Evolutionary conservation across 2,888 invertebrate genomes (phyloP).

Genomic region (Brenthis hecate): DNA sequence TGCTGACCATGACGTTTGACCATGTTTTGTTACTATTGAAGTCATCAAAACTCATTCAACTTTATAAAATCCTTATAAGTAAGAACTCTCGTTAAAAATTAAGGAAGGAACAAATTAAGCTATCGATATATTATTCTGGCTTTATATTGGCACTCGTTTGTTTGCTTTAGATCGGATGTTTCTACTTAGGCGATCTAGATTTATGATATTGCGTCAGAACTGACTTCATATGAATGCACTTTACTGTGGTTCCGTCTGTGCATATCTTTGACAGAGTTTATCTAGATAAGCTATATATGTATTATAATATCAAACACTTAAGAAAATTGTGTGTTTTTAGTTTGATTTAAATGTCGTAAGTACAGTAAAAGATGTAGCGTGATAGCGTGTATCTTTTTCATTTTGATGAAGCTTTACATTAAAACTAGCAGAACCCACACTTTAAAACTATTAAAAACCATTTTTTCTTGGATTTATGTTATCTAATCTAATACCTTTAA

Average conservation of each 20-base stretch:
- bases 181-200: constrained; percentile 10
- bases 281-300: not conserved
- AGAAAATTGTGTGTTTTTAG: not conserved
- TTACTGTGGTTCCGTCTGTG: not conserved
- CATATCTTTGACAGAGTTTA: not conserved
- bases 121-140: not conserved
- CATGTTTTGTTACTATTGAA: too few relatives aligned
- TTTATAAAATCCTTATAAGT: too few relatives aligned
- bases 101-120: not conserved
- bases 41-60: too few relatives aligned
- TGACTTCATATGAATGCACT: not conserved
- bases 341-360: not conserved
- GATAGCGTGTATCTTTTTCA: too few relatives aligned
- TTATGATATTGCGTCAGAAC: constrained; percentile 11
- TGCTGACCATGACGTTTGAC: too few relatives aligned
- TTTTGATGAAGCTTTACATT: too few relatives aligned
- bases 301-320: too few relatives aligned
- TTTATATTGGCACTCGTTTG: constrained; percentile 16
- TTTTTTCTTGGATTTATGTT: too few relatives aligned
- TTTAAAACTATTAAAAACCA: too few relatives aligned
- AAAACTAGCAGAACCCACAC: too few relatives aligned
- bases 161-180: constrained; percentile 19
- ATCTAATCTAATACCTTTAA: too few relatives aligned
- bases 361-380: not conserved
- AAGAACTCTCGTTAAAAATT: not conserved